Percentiles rank a stretch among this genome's conserved stretches.
Conservation (phyloP, 2,797 vertebrate species). For the Chelidonichthys spinosus region DNA sequence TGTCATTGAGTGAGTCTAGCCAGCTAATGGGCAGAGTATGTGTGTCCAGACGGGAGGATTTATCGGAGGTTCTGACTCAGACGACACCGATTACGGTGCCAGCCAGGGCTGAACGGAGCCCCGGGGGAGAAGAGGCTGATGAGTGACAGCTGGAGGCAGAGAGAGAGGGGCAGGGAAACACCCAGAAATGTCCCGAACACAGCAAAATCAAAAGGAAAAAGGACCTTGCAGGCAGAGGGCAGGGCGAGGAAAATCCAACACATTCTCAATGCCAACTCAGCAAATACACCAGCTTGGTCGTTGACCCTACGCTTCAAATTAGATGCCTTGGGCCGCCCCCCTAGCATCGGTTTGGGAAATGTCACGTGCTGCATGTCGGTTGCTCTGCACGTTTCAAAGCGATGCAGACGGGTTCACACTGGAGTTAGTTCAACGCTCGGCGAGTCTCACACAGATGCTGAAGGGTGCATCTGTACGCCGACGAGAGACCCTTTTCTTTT, state of each 20-base stretch:
- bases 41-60: not conserved
- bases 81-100: not conserved
- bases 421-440: not conserved
- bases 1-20: not conserved
- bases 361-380: not conserved
- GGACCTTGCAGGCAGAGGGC: no score
- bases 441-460: not conserved
- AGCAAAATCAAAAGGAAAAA: no score
- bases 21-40: not conserved
- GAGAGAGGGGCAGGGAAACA: not conserved
- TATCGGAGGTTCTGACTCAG: not conserved
- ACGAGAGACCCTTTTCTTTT: no score
- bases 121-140: not conserved
- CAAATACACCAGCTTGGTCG: no score
- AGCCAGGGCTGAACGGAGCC: not conserved
- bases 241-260: no score
- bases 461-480: not conserved
- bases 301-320: no score
- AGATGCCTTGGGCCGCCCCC: no score
- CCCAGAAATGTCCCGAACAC: not conserved
- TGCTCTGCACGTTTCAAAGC: not conserved
- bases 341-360: no score
- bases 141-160: not conserved
- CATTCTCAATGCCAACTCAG: no score
- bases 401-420: not conserved